These are phyloP conservation scores for Cichlasoma orientale DNA, from an alignment of 2,797 vertebrate species.

Conservation along the genomic window DNA sequence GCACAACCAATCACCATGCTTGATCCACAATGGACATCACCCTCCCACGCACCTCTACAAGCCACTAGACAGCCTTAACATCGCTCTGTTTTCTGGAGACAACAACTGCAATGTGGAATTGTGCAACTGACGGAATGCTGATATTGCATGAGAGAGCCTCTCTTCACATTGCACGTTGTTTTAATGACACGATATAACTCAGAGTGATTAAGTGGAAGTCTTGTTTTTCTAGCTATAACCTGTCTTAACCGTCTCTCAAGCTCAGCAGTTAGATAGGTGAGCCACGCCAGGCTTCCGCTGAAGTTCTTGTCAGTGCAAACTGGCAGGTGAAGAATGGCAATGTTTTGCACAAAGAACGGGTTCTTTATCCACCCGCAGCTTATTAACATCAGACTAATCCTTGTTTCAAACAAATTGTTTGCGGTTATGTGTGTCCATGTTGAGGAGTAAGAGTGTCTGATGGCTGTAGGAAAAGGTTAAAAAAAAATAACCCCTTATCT, in stretches of 20 bases:
- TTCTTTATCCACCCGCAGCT: background rate
- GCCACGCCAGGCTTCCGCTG: background rate
- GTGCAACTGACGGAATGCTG: background rate
- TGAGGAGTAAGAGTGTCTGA: conserved; percentile 43
- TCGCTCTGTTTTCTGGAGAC: conserved; percentile 16
- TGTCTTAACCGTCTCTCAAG: background rate
- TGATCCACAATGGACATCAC: background rate
- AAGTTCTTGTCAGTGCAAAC: background rate
- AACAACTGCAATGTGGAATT: background rate
- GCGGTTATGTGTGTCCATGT: background rate
- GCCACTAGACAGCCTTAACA: conserved; percentile 44
- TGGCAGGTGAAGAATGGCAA: background rate
- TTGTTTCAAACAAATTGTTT: background rate
- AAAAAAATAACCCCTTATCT: conserved; percentile 15
- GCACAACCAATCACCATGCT: conserved; percentile 33
- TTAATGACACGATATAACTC: background rate
- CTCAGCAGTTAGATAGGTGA: fast-evolving
- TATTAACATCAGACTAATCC: background rate
- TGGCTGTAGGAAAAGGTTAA: conserved; percentile 36
- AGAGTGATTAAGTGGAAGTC: background rate
- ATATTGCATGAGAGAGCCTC: background rate
- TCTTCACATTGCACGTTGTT: background rate
- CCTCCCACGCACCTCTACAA: conserved; percentile 9
- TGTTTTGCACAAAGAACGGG: background rate
- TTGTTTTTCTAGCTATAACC: background rate